Percentiles rank a stretch among this genome's conserved stretches.
Evolutionary conservation across 1,140 invertebrate species (phyloP).

Genomic region (Cotesia chilonis): DNA sequence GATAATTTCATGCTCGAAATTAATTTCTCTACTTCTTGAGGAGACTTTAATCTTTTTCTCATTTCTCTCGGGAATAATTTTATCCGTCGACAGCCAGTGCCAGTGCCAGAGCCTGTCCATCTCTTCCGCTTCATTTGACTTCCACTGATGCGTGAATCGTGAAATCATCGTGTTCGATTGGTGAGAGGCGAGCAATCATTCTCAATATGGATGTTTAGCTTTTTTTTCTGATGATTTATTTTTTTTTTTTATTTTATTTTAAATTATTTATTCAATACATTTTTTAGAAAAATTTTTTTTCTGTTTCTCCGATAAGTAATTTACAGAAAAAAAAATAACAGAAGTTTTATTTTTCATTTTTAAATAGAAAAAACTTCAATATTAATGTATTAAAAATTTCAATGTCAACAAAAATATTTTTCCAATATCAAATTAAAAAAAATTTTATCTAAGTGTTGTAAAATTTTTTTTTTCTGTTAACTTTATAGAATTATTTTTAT

Average conservation of each 20-base stretch:
- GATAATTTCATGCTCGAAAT: not conserved
- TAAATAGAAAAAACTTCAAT: too few relatives aligned
- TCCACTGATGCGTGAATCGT: conserved; percentile 22
- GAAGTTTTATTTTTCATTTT: too few relatives aligned
- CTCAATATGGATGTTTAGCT: not conserved
- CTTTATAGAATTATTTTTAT: too few relatives aligned
- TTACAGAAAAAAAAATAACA: too few relatives aligned
- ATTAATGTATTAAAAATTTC: too few relatives aligned
- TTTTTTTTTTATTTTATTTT: conserved; percentile 4
- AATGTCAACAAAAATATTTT: too few relatives aligned
- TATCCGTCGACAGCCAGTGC: conserved; percentile 6
- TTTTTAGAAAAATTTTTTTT: not conserved
- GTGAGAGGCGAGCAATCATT: conserved; percentile 18
- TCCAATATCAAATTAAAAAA: too few relatives aligned
- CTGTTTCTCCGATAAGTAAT: too few relatives aligned
- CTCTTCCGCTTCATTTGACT: conserved; percentile 21
- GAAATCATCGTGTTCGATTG: conserved; percentile 25
- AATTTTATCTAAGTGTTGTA: too few relatives aligned
- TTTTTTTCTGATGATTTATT: not conserved
- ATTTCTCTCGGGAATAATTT: conserved; percentile 16
- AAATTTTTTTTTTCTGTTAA: too few relatives aligned
- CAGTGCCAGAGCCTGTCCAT: conserved; percentile 10
- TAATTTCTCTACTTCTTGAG: conserved; percentile 31
- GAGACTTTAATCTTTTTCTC: conserved; percentile 26
- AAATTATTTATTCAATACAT: not conserved